Base-by-base conservation (phyloP, 2,797 vertebrate species). In the Argentina silus region DNA sequence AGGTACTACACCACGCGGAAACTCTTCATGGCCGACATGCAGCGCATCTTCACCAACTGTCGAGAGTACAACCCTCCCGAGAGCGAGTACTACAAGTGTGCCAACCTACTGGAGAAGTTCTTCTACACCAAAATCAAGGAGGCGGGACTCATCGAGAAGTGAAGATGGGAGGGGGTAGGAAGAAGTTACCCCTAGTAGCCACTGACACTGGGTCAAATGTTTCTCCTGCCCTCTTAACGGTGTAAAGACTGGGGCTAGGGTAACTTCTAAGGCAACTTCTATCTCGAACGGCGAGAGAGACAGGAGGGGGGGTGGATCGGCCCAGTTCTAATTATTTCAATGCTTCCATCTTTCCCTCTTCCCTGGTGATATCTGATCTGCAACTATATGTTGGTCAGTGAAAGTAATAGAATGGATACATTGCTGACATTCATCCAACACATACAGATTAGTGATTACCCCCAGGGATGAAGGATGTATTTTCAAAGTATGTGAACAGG, bases 91-190 rank as follows among this genome's bases (percentile, higher is more conserved):
- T 99, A 97, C 94, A 99, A 97, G 85, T 99, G 98, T 88, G 98
- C 98, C 93, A 99, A 97, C 90, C 93, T 98, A 88, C 94, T 99
- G 91, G 98, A 99, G 92, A 99, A 99, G 79, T 99, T 98, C 93
- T 99, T 99, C 94, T 99, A 99, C 93, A 97, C 94, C 85, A 99
- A 99, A 94, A 98, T 99, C 91, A 99, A 99, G 91, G 98, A 99
- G 93, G 96, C 96, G 1, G 97, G 97, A 73, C 94, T 99, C 87
- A 97, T 98, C 68, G 96, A 98, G 83, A 99, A 99, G 89, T 36
- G 27, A 36, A 55, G 36, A 50, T 6, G 2, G 51, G 2, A 17
- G 67, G 45, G 57, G 64, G 45, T 45, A 17, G 21, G 10, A 3
- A 8, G 21, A 36, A 36, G 27, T 36, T 36, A 4, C 27, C 50